phyloP scores from a whole-genome alignment of 2,797 vertebrate genomes.

The Gymnoscopelus braueri region DNA sequence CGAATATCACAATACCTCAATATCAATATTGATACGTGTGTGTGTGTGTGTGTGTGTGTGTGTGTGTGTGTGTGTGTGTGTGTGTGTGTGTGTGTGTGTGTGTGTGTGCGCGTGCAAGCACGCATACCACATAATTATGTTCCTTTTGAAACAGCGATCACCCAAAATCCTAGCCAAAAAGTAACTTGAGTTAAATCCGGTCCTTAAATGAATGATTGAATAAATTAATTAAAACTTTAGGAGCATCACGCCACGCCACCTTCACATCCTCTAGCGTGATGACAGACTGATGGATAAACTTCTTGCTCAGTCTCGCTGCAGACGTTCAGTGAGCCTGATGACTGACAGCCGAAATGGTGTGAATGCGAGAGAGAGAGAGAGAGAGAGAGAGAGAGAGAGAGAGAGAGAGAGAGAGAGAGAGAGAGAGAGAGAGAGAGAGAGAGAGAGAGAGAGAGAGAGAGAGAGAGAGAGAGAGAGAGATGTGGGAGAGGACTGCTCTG shows the following conservation, averaged over 20 bases:
- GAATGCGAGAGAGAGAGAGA: slow-evolving; percentile 27
- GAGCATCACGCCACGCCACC: no score
- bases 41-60: slow-evolving; percentile 14
- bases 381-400: not conserved
- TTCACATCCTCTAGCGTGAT: no score
- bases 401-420: not conserved
- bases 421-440: slow-evolving; percentile 13
- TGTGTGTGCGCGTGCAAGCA: slow-evolving; percentile 14
- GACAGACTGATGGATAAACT: slow-evolving; percentile 35
- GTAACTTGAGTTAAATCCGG: no score
- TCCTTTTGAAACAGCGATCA: no score
- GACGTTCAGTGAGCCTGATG: slow-evolving; percentile 38
- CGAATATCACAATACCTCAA: no score
- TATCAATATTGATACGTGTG: not conserved
- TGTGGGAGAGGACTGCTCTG: slow-evolving; percentile 47
- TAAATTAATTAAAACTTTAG: no score
- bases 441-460: not conserved
- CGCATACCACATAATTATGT: no score
- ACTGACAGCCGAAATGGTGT: slow-evolving; percentile 34
- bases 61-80: slow-evolving; percentile 22
- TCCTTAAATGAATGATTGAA: no score
- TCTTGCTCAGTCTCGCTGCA: slow-evolving; percentile 31
- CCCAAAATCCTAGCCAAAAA: no score
- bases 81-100: slow-evolving; percentile 5
- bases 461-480: slow-evolving; percentile 13